These are phyloP conservation scores for Danaus melanippus DNA, from an alignment of 1,140 invertebrate species.

Conservation along the genomic window DNA sequence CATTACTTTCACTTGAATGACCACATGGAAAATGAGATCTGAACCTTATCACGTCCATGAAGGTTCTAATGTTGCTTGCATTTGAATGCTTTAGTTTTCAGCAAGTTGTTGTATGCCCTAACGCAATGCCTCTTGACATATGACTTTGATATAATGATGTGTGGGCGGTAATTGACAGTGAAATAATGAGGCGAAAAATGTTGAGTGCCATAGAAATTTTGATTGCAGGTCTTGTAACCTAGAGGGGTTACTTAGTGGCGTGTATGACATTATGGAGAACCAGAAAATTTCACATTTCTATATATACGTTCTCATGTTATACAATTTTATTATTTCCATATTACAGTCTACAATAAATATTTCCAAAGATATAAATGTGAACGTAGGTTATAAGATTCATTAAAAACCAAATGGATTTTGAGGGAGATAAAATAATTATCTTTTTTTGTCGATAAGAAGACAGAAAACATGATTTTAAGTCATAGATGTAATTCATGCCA, in stretches of 20 bases:
- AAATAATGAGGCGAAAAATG: conserved; percentile 16
- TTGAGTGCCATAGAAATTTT: not conserved
- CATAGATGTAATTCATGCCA: too few species aligned
- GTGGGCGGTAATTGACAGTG: conserved; percentile 15
- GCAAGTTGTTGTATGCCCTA: conserved; percentile 3
- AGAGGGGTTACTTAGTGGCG: not conserved
- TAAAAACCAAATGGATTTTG: too few species aligned
- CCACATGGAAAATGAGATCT: too few species aligned
- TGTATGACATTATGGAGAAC: not conserved
- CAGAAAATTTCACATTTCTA: not conserved
- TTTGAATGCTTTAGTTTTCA: conserved; percentile 1
- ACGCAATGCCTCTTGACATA: conserved; percentile 17
- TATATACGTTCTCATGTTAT: too few species aligned
- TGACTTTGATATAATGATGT: conserved; percentile 13
- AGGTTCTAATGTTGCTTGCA: not conserved
- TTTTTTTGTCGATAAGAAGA: too few species aligned
- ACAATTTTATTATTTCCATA: not conserved
- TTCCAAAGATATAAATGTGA: not conserved
- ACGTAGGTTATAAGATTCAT: not conserved
- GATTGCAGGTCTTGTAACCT: too few species aligned
- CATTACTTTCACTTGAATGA: conserved; percentile 9
- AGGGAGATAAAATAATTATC: too few species aligned
- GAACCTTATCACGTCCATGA: not conserved
- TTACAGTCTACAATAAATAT: not conserved
- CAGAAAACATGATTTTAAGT: too few species aligned